Evolutionary conservation across 2,797 vertebrate genomes (phyloP).

Genomic region (Takifugu rubripes): DNA sequence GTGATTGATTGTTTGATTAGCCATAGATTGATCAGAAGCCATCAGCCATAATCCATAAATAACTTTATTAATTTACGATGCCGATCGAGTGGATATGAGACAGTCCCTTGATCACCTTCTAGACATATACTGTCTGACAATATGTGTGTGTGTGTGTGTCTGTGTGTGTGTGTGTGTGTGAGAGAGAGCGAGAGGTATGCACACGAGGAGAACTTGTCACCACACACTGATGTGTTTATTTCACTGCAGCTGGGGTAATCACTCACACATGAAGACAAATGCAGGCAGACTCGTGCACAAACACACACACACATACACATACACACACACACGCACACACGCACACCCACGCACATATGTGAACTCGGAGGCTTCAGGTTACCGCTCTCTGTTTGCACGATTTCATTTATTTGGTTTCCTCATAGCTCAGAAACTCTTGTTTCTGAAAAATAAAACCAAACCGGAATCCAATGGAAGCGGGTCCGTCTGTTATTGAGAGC

Average conservation of each 20-base stretch:
- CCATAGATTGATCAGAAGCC: conserved; percentile 11
- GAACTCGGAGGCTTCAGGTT: conserved; percentile 44
- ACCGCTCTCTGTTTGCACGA: conserved; percentile 9
- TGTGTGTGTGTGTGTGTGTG: conserved; percentile 15
- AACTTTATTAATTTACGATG: conserved; percentile 46
- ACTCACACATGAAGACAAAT: conserved; percentile 60
- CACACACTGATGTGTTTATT: conserved; percentile 72
- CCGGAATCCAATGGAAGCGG: not conserved
- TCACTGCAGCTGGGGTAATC: conserved; percentile 71
- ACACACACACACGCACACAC: conserved; percentile 5
- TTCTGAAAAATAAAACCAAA: conserved; percentile 10
- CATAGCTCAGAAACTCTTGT: not conserved
- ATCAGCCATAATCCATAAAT: conserved; percentile 26
- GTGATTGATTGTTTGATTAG: conserved; percentile 5
- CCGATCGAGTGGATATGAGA: conserved; percentile 62
- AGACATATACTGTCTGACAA: conserved; percentile 49
- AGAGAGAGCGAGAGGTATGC: conserved; percentile 16
- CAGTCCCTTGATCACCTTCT: conserved; percentile 56
- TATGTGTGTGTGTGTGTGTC: conserved; percentile 6
- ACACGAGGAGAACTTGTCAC: conserved; percentile 63
- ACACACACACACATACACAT: conserved; percentile 37
- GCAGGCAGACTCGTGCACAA: conserved; percentile 45
- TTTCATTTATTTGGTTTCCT: too few species aligned
- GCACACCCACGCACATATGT: conserved; percentile 16
- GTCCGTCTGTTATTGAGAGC: conserved; percentile 13